Base-by-base conservation (phyloP, 2,888 invertebrate species). In the Drosophila heteroneura region DNA sequence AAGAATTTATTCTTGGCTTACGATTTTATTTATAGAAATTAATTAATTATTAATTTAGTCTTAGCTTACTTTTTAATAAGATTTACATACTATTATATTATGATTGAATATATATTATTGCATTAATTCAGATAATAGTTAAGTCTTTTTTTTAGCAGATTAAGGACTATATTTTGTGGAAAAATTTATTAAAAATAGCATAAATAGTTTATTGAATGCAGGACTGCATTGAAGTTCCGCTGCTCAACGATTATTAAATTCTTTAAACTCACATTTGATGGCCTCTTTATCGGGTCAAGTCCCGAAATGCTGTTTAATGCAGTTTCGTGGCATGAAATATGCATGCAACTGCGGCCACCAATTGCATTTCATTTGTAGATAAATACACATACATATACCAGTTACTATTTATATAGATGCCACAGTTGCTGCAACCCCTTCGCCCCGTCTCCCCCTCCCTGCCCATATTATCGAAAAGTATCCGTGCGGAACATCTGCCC, bases 401-500 rank as follows among this genome's bases (percentile, higher is more conserved):
- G 57, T 28, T 60, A 70, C 51, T 52, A 58, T 70, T 60, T 32
- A 30, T 26, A 16, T 47, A 47, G 16, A 47, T 53, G 53, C 53
- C 53, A 53, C 53, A 22, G 53, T 32, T 22, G n/a, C n/a, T 33
- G 22, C 53, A 53, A 32, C 33, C 28, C 28, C 28, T 28, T 4
- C n/a, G 9, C 22, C 33, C 54, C 35, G 16, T 5, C 12, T 2
- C 16, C 26, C 79, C 78, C 82, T 61, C 57, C 47, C 60, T 41
- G 59, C 57, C 66, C 82, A 30, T 65, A 56, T 70, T 47, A 64
- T 44, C 67, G 60, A 58, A 9, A 39, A 41, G 68, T 66, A 69
- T 68, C 65, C 80, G 81, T 82, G 70, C 61, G 76, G 70, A 77
- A 71, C 85, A 85, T 86, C 90, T 85, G 85, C 86, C 62, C 71